Percentiles rank a stretch among this genome's conserved stretches.
phyloP scores from a whole-genome alignment of 2,888 invertebrate species.

The Drosophila limbata region DNA sequence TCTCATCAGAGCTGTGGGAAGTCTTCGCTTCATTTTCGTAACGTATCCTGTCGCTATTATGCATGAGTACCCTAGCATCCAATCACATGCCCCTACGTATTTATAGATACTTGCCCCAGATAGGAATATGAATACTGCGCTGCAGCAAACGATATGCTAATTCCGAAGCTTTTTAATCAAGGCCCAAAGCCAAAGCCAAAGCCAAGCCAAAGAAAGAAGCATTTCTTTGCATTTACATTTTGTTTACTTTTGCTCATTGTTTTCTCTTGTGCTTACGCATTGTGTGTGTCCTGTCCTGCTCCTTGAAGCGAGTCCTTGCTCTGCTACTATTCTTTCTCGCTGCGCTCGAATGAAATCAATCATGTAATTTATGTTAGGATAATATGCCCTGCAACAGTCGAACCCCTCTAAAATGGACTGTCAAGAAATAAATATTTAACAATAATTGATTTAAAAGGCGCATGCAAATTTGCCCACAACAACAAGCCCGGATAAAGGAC shows the following conservation, averaged over 20 bases:
- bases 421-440: constrained; percentile 80
- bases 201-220: constrained; percentile 32
- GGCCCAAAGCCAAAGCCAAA: constrained; percentile 53
- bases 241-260: constrained; percentile 72
- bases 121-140: constrained; percentile 36
- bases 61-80: background rate
- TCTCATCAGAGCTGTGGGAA: background rate
- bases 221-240: constrained; percentile 67
- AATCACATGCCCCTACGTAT: constrained; percentile 27
- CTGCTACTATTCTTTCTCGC: constrained; percentile 35
- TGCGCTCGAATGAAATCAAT: constrained; percentile 81
- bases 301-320: constrained; percentile 2
- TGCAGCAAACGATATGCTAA: constrained; percentile 76
- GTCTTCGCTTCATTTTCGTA: background rate
- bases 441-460: constrained; percentile 82
- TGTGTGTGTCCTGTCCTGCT: constrained; percentile 28
- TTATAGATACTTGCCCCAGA: constrained; percentile 58
- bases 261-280: constrained; percentile 53
- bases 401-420: constrained; percentile 66
- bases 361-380: constrained; percentile 83
- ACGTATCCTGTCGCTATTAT: background rate
- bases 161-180: constrained; percentile 78
- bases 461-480: constrained; percentile 71
- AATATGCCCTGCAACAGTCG: constrained; percentile 55
- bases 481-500: constrained; percentile 21